These are phyloP conservation scores for Mystacornis crossleyi DNA, from an alignment of 2,113 vertebrate species.

Conservation along the genomic window DNA sequence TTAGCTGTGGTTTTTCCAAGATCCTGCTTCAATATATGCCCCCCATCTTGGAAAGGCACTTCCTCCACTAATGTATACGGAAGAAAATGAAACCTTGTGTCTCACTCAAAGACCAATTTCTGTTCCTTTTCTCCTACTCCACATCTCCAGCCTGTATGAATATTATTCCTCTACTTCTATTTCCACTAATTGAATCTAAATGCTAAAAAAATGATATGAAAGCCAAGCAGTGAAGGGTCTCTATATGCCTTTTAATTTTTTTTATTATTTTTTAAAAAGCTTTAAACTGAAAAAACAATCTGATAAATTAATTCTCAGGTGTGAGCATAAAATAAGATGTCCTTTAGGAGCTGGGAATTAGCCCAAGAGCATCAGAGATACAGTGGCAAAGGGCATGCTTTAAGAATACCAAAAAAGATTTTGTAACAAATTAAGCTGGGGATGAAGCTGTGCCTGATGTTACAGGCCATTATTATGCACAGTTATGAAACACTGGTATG, in stretches of 20 bases:
- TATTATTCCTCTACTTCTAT: background rate
- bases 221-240: conserved; percentile 17
- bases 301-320: conserved; percentile 80
- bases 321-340: conserved; percentile 59
- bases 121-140: background rate
- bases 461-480: conserved; percentile 75
- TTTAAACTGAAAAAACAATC: conserved; percentile 69
- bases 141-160: background rate
- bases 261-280: conserved; percentile 17
- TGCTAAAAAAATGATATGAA: conserved; percentile 10
- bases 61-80: background rate
- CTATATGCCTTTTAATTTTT: conserved; percentile 2
- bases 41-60: background rate
- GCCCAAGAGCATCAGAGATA: conserved; percentile 62
- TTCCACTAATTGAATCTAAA: conserved; percentile 39
- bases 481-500: conserved; percentile 71
- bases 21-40: background rate
- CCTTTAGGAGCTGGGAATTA: conserved; percentile 69
- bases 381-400: conserved; percentile 71
- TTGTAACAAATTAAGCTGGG: conserved; percentile 78
- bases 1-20: background rate
- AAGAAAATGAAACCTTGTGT: background rate
- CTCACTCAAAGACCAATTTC: background rate
- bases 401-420: conserved; percentile 78
- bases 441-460: conserved; percentile 71